Evolutionary conservation across 1,140 invertebrate genomes (phyloP), one percentile per base, ranked within the genome.

Genomic region (Drosophila kanapiae): DNA sequence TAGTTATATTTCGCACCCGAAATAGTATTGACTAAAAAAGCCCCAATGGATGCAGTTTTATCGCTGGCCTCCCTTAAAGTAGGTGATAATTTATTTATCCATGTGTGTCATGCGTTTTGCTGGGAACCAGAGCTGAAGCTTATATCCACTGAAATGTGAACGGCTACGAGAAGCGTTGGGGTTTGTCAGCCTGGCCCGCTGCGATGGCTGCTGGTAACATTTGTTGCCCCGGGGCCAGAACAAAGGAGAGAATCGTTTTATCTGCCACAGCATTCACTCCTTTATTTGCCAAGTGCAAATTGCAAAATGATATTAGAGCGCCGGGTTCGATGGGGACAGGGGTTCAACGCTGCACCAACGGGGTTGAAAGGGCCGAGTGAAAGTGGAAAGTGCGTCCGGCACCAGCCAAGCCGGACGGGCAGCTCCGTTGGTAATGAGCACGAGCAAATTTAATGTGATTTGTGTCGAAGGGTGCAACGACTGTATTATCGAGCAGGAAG

Each of bases 261-360:
- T 87, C 85, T 80, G 85, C 84, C 84, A 70, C 84, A 87, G 80
- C 69, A 90, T 88, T 82, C 87, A 91, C 87, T 91, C 87, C 87
- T 91, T 91, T 91, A 87, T 91, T 91, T 91, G 87, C 78, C 83
- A 78, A 91, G 87, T 91, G 87, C 87, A 91, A 91, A 91, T 91
- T 91, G 87, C 87, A 87, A 91, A 91, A 91, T 88, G 87, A 91
- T 91, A 87, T 87, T 87, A 87, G 81, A 81, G 75, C 27, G 45
- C 16, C 33, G 35, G 62, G 23, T 23, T 40, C 13, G 60, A 61
- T 33, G 63, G 58, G 33, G 61, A 27, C 53, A 38, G 53, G 75
- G 37, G 37, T 51, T 49, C 23, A 9, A 1, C 14, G 40, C 37
- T 57, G 51, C 56, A 59, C 14, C 43, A 62, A 59, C 63, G 67